A percentile compares a stretch with the other conserved stretches of the same genome.
These are phyloP conservation scores for Calephelis nemesis DNA, from an alignment of 1,140 invertebrate species.

Conservation along the genomic window DNA sequence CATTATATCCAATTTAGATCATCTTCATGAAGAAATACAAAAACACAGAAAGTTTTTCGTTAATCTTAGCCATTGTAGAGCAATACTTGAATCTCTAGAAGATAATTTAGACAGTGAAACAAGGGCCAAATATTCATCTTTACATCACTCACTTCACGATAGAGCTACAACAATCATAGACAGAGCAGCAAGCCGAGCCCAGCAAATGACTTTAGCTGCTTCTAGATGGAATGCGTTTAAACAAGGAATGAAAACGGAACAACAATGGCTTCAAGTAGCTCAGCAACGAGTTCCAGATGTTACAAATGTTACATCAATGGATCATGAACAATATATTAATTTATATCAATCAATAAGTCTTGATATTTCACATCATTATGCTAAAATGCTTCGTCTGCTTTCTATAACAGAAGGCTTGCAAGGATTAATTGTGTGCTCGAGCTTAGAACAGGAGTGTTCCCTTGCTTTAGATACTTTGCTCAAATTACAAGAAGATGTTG, in stretches of 20 bases:
- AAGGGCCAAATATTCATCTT: conserved; percentile 83
- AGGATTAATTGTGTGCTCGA: conserved; percentile 85
- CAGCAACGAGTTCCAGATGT: conserved; percentile 89
- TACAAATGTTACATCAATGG: conserved; percentile 86
- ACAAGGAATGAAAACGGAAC: conserved; percentile 89
- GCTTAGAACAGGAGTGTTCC: conserved; percentile 85
- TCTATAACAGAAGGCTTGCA: conserved; percentile 87
- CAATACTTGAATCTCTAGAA: conserved; percentile 91
- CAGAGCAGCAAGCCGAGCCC: conserved; percentile 87
- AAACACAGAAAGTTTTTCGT: conserved; percentile 94
- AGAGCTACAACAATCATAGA: conserved; percentile 87
- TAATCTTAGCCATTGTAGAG: conserved; percentile 90
- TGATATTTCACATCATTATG: conserved; percentile 88
- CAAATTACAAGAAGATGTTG: conserved; percentile 86
- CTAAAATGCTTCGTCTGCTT: conserved; percentile 85
- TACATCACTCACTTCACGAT: conserved; percentile 88
- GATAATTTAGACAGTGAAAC: conserved; percentile 90
- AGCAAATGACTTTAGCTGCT: conserved; percentile 89
- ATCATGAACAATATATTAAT: conserved; percentile 91
- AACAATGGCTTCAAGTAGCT: conserved; percentile 89
- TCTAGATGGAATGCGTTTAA: conserved; percentile 90
- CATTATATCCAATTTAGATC: conserved; percentile 85
- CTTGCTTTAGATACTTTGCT: conserved; percentile 84
- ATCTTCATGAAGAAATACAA: conserved; percentile 92
- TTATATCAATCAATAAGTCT: conserved; percentile 88